Evolutionary conservation across 2,797 vertebrate species (phyloP).

Genomic region (Sylvilagus floridanus): DNA sequence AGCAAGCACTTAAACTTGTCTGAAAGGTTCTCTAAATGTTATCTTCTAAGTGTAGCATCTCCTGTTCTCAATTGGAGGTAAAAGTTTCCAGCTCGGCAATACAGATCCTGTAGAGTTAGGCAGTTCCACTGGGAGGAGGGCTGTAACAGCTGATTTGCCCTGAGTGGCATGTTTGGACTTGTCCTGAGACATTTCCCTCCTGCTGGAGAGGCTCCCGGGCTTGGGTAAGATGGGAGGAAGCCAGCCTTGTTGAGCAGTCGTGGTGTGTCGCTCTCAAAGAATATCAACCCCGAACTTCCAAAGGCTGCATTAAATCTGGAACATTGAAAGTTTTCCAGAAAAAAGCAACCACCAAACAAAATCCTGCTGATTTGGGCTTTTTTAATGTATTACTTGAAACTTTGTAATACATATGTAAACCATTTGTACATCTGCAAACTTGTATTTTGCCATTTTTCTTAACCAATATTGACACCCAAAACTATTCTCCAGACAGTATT

Average conservation of each 20-base stretch:
- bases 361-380: neutral
- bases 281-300: neutral
- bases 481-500: neutral
- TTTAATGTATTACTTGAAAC: constrained; percentile 39
- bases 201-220: neutral
- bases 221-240: constrained; percentile 7
- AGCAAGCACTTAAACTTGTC: neutral
- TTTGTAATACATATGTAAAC: neutral
- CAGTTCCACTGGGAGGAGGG: constrained; percentile 45
- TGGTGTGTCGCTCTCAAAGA: constrained; percentile 15
- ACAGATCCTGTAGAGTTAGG: constrained; percentile 33
- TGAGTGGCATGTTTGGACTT: constrained; percentile 78
- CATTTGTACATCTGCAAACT: neutral
- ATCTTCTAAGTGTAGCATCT: neutral
- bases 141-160: constrained; percentile 59
- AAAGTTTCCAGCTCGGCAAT: neutral
- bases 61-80: neutral
- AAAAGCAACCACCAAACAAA: neutral
- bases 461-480: neutral
- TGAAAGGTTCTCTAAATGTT: neutral
- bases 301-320: neutral
- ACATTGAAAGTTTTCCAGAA: constrained; percentile 13
- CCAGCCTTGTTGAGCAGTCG: neutral
- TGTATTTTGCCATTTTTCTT: constrained; percentile 12
- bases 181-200: constrained; percentile 57